Percentiles rank a stretch among this genome's conserved stretches.
Conservation (phyloP, 2,888 invertebrate genomes). For the Scaptomyza reducta region DNA sequence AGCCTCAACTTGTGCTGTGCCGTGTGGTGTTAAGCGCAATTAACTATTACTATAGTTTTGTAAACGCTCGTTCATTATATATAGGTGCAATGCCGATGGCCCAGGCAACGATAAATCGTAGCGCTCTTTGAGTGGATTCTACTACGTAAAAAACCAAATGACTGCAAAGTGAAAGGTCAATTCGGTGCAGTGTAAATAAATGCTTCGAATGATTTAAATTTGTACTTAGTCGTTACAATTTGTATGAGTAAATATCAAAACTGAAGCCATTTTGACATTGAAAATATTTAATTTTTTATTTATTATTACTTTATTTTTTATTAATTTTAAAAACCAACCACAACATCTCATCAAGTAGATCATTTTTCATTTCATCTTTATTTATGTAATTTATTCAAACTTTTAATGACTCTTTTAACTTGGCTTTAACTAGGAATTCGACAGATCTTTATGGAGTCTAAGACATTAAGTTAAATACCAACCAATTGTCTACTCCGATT, state of each 20-base stretch:
- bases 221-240: no score
- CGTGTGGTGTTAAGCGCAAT: constrained; percentile 53
- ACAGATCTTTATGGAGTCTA: background rate
- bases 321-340: no score
- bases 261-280: no score
- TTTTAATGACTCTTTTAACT: background rate
- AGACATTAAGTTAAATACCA: constrained; percentile 6
- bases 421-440: background rate
- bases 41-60: constrained; percentile 62
- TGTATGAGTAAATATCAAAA: no score
- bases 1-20: constrained; percentile 29
- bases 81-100: constrained; percentile 51
- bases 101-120: constrained; percentile 41
- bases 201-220: background rate
- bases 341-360: no score
- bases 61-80: constrained; percentile 48
- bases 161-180: constrained; percentile 6
- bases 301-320: no score
- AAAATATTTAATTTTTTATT: no score
- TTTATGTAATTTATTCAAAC: no score
- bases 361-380: no score
- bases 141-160: background rate
- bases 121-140: constrained; percentile 9
- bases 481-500: constrained; percentile 18
- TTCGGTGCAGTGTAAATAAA: background rate